A percentile compares a stretch with the other conserved stretches of the same genome.
These are phyloP conservation scores for Alosa sapidissima DNA, from an alignment of 2,797 vertebrate species.

Conservation along the genomic window DNA sequence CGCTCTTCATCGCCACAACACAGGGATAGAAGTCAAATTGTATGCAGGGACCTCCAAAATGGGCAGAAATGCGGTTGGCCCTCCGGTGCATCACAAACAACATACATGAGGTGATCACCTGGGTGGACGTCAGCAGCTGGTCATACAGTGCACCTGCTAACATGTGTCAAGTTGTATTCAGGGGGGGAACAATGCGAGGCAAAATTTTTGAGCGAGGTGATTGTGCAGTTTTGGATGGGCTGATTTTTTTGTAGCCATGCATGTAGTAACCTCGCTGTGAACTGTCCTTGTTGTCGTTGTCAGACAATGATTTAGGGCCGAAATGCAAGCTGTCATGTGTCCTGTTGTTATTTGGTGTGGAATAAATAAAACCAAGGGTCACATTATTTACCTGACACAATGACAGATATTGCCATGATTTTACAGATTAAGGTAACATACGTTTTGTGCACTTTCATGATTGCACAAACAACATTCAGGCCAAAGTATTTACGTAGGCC, in stretches of 20 bases:
- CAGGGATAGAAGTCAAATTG: neutral
- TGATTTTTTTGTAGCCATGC: constrained; percentile 36
- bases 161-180: constrained; percentile 38
- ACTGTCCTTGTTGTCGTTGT: constrained; percentile 45
- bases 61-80: neutral
- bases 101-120: constrained; percentile 44
- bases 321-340: constrained; percentile 12
- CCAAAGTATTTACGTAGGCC: too few relatives aligned
- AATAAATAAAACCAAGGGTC: neutral
- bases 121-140: constrained; percentile 47
- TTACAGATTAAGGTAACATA: neutral
- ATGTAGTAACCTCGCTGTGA: constrained; percentile 37
- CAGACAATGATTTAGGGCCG: constrained; percentile 27
- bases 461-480: neutral
- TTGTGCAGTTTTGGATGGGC: constrained; percentile 53
- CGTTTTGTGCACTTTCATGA: neutral
- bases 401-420: neutral
- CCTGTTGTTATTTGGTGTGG: constrained; percentile 15
- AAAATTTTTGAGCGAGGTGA: constrained; percentile 45
- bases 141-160: constrained; percentile 36
- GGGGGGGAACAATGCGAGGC: constrained; percentile 44
- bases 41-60: constrained; percentile 19
- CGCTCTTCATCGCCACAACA: neutral
- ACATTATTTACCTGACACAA: neutral
- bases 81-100: constrained; percentile 41